Evolutionary conservation across 2,113 vertebrate genomes (phyloP), one percentile per base, ranked within the genome.

Genomic region (Rhegmatorhina hoffmannsi): DNA sequence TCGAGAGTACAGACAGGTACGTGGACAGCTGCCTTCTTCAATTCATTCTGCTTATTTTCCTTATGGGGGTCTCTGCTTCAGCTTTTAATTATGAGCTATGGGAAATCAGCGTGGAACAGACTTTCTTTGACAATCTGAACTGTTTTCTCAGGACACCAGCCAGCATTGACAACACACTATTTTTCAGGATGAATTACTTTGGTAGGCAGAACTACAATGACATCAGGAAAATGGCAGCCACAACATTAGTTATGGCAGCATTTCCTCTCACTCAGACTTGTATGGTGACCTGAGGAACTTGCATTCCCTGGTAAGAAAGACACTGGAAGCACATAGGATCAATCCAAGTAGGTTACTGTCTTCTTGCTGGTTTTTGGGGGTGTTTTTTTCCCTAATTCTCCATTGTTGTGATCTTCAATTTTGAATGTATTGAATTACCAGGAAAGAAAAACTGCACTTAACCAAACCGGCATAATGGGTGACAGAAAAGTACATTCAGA

Each of bases 161-260:
- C 82, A 94, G 73, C n/a, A 68, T 3, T 79, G 74, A 83, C 49
- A 92, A 85, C 38, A 78, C 40, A 33, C 18, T 78, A 3, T 36
- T 93, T 91, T 95, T 95, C 78, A 85, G 31, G 46, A 68, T 43
- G 5, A 85, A 69, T 90, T 94, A 60, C 75, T 94, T 73, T 90
- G 70, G 73, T 85, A 79, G 66, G 44, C 56, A 87, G 78, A 58
- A 62, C n/a, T 69, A 62, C 21, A 79, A 74, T 1, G 4, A 69
- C 49, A 93, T 79, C 34, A 85, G 40, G 55, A 89, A 87, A 95
- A 53, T 15, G 83, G 50, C 59, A 89, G 50, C 40, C 7, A 0
- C 38, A 72, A 53, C 46, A 53, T 36, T 24, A 58, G 49, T 13
- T 85, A 64, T 28, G 44, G 78, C 6, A 76, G n/a, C 58, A 72